Evolutionary conservation across 1,140 invertebrate species (phyloP), one percentile per base, ranked within the genome.

Genomic region (Achatina immaculata): DNA sequence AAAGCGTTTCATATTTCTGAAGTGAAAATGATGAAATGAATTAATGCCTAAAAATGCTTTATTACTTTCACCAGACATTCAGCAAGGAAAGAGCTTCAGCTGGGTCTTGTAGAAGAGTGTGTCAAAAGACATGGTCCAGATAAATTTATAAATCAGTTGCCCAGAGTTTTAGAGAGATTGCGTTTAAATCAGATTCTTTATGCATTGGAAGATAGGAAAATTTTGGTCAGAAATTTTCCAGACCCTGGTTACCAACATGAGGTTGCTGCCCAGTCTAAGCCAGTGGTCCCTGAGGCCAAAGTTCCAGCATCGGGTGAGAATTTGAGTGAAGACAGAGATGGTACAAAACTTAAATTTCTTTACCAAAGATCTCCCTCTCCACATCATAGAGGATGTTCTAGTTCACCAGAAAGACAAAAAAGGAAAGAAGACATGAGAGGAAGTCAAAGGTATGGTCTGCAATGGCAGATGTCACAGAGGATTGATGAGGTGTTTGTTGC

Each of bases 31-130:
- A n/a, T n/a, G n/a, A n/a, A n/a, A n/a, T n/a, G 36, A 24, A 72
- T 72, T 38, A 14, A 38, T 42, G 11, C n/a, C 31, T 38, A 40
- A 38, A 38, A 9, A 11, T 48, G 45, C 19, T 62, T 62, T 16
- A n/a, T 74, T 74, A n/a, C n/a, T 31, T 21, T 31, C 31, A 14
- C 14, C 65, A 80, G 78, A 48, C 72, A 38, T 72, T 16, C 43
- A 36, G 21, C 16, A 55, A 68, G 51, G 7, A 43, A 55, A 38
- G 42, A 48, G 0, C 43, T 80, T 14, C 42, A 71, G 38, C 21
- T 21, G 19, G 45, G 48, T 0, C 68, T 80, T n/a, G 66, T 80
- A 1, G 78, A 80, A 3, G 78, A 80, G 55, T 80, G 78, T 72
- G 31, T 40, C 11, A 45, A 40, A 1, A 45, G 68, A 38, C 45